Percentiles rank a stretch among this genome's conserved stretches.
Evolutionary conservation across 2,888 invertebrate genomes (phyloP).

Genomic region (Mellilla xanthometata): DNA sequence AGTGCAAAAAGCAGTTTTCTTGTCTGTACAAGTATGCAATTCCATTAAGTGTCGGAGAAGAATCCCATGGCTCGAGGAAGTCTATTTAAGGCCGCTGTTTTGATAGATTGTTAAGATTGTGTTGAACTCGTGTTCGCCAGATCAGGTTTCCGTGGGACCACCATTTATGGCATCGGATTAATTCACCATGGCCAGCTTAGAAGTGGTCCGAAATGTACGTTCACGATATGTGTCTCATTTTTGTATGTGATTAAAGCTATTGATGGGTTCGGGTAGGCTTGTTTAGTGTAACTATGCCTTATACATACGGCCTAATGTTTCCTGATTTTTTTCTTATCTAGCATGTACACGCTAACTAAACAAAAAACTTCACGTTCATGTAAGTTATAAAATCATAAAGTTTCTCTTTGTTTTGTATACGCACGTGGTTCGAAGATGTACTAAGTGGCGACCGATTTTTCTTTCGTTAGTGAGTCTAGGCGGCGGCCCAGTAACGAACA

Average conservation of each 20-base stretch:
- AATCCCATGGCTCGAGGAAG: constrained; percentile 67
- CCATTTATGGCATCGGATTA: constrained; percentile 75
- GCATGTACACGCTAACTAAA: neutral
- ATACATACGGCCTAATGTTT: constrained; percentile 9
- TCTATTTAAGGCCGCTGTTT: constrained; percentile 73
- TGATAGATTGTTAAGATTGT: constrained; percentile 60
- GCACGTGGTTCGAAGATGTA: constrained; percentile 36
- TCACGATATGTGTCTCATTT: constrained; percentile 15
- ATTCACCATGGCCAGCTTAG: constrained; percentile 61
- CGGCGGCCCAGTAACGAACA: constrained; percentile 71
- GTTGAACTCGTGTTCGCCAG: constrained; percentile 60
- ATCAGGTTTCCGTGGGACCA: constrained; percentile 68
- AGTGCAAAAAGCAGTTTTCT: constrained; percentile 27
- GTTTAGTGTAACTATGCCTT: constrained; percentile 2
- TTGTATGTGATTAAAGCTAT: constrained; percentile 13
- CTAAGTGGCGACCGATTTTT: constrained; percentile 66
- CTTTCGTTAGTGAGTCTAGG: constrained; percentile 65
- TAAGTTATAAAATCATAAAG: constrained; percentile 1
- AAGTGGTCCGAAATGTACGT: constrained; percentile 28
- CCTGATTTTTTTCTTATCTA: neutral
- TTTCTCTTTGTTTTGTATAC: constrained; percentile 26
- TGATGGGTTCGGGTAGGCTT: constrained; percentile 6
- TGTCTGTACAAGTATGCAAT: constrained; percentile 27
- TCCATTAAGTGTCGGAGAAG: constrained; percentile 40
- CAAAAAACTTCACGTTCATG: too few relatives aligned